Evolutionary conservation across 2,797 vertebrate species (phyloP).

Genomic region (Dicrostonyx torquatus): DNA sequence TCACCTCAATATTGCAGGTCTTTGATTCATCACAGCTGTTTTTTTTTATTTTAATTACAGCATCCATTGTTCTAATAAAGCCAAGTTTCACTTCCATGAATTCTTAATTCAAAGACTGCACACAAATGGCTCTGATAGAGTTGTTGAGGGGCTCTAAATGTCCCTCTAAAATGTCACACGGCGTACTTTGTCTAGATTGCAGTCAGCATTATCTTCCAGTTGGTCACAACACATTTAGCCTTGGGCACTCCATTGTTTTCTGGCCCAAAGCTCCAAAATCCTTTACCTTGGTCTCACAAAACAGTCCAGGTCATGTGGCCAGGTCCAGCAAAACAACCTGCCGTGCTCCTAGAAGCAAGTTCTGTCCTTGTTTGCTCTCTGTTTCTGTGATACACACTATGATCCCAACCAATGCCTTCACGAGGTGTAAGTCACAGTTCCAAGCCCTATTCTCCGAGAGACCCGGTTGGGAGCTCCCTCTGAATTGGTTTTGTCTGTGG

Average conservation of each 20-base stretch:
- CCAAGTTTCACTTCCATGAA: neutral
- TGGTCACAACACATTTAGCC: neutral
- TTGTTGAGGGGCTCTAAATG: neutral
- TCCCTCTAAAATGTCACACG: neutral
- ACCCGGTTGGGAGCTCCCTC: neutral
- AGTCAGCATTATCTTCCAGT: neutral
- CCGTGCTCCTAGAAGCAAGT: neutral
- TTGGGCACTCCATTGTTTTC: neutral
- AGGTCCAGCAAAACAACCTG: neutral
- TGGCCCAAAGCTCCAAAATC: neutral
- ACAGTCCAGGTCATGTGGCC: neutral
- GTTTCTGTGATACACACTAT: neutral
- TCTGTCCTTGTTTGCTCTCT: neutral
- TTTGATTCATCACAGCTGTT: neutral
- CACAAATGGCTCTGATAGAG: neutral
- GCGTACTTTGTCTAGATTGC: neutral
- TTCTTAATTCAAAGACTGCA: neutral
- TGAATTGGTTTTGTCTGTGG: neutral
- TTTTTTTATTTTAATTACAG: neutral
- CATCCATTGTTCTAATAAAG: neutral
- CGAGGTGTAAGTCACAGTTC: neutral
- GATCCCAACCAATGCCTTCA: neutral
- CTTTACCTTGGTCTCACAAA: neutral
- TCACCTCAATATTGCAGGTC: neutral
- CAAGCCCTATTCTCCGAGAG: neutral